Evolutionary conservation across 2,797 vertebrate species (phyloP).

Genomic region (Coluber constrictor): DNA sequence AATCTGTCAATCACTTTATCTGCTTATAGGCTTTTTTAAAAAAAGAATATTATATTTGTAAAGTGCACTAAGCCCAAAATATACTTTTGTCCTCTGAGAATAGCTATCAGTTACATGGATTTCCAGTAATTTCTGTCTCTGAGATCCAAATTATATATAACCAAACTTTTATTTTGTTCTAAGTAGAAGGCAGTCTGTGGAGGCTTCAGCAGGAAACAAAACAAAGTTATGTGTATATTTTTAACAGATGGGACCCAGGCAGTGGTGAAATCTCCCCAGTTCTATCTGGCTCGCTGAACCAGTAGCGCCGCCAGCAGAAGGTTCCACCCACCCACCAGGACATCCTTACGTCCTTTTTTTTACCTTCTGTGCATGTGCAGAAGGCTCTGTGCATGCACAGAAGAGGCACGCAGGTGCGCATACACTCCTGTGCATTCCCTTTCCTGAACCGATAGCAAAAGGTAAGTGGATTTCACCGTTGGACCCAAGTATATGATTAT

Average conservation of each 20-base stretch:
- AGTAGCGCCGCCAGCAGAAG: rapidly evolving
- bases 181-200: background rate
- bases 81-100: background rate
- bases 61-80: background rate
- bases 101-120: background rate
- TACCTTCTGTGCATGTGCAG: no score
- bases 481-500: no score
- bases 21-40: background rate
- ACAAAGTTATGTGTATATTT: background rate
- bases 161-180: background rate
- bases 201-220: background rate
- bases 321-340: no score
- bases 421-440: no score
- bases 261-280: no score
- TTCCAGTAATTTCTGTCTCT: background rate
- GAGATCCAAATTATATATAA: background rate
- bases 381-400: no score
- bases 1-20: background rate
- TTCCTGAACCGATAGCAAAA: no score
- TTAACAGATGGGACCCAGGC: background rate
- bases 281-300: no score
- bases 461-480: no score
- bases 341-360: no score
- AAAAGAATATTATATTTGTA: background rate
- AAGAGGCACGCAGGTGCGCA: no score